These are phyloP conservation scores for Laticauda laticaudata DNA, from an alignment of 2,113 vertebrate genomes.

Conservation along the genomic window DNA sequence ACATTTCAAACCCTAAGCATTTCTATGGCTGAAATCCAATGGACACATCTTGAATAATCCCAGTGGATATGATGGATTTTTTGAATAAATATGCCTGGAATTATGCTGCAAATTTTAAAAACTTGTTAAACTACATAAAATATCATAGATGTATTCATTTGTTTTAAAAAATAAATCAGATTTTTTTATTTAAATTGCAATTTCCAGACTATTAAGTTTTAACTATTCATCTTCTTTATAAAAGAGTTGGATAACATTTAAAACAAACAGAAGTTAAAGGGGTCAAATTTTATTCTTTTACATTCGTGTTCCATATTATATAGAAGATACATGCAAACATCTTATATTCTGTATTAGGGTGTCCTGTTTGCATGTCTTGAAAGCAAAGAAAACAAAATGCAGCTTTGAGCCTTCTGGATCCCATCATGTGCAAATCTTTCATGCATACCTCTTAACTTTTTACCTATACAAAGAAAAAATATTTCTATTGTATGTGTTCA, in stretches of 20 bases:
- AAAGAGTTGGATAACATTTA: background rate
- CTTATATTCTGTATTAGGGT: background rate
- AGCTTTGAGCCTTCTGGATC: background rate
- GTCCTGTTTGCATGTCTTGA: background rate
- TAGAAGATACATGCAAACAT: background rate
- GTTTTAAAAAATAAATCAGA: background rate
- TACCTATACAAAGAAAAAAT: background rate
- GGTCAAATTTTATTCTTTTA: background rate
- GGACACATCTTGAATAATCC: background rate
- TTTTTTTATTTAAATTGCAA: background rate
- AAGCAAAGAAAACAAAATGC: background rate
- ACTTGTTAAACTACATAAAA: background rate
- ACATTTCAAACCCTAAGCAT: background rate
- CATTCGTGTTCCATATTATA: background rate
- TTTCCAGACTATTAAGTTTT: background rate
- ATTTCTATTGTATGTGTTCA: background rate
- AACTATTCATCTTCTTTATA: background rate
- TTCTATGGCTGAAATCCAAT: background rate
- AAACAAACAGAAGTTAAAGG: background rate
- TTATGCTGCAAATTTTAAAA: background rate
- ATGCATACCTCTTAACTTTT: background rate
- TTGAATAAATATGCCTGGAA: background rate
- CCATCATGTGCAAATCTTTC: background rate
- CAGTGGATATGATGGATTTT: background rate
- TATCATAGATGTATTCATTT: background rate